Conservation (phyloP, 2,113 vertebrate species). For the Sinocyclocheilus rhinocerous region DNA sequence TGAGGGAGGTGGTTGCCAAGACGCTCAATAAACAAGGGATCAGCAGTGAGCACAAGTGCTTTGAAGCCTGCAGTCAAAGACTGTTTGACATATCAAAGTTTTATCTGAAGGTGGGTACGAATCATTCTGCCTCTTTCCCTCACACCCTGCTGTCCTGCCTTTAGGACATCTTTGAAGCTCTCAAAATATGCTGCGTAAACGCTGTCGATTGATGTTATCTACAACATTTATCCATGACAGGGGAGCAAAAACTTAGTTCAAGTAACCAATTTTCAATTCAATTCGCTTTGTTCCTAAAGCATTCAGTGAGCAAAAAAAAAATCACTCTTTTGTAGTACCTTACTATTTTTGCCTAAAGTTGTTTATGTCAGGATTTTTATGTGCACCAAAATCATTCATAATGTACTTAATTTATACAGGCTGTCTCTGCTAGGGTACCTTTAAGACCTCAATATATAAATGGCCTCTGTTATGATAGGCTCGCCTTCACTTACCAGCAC, state of each 20-base stretch:
- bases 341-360: neutral
- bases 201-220: conserved; percentile 2
- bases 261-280: neutral
- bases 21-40: conserved; percentile 82
- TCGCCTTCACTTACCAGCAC: neutral
- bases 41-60: conserved; percentile 81
- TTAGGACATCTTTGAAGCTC: conserved; percentile 26
- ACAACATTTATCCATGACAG: conserved; percentile 14
- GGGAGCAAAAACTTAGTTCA: neutral
- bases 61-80: conserved; percentile 86
- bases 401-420: neutral
- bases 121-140: conserved; percentile 6
- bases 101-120: conserved; percentile 89
- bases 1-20: conserved; percentile 89
- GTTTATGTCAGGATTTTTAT: neutral
- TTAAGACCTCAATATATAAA: neutral
- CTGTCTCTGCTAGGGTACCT: neutral
- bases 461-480: neutral
- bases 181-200: conserved; percentile 19
- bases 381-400: neutral
- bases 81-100: conserved; percentile 96
- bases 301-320: neutral
- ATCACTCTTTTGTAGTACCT: neutral
- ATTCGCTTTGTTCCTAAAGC: neutral
- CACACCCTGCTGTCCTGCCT: conserved; percentile 35